Base-by-base conservation (phyloP, 2,888 invertebrate species). In the Vesta saturnalis region DNA sequence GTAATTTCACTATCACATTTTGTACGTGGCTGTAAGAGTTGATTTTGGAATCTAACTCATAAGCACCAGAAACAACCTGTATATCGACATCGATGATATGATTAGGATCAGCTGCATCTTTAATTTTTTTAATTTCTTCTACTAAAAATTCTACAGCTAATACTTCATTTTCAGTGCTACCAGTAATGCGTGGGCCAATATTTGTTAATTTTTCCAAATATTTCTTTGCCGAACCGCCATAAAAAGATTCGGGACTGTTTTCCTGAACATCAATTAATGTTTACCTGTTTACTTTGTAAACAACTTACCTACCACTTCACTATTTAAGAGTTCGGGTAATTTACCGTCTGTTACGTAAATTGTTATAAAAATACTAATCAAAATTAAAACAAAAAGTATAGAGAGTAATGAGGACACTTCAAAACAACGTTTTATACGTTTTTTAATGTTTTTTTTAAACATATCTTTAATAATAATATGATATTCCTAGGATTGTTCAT, bases 91-190 rank as follows among this genome's bases (percentile, higher is more conserved):
- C 87, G 12, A 91, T 84, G 70, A 83, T 83, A 80, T 89, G 89
- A 78, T 85, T 86, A 60, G 83, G 81, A 74, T 87, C 82, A 1
- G 89, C 87, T 69, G 80, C 82, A 69, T 85, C 84, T 67, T 86
- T 86, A 59, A 89, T 86, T 54, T 79, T 78, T 47, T 84, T 81
- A 73, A 90, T 85, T 75, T 89, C 88, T 63, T 82, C 79, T 75
- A 86, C 86, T 66, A 92, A 82, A 79, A 88, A 87, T 74, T 88
- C 85, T 46, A 91, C 89, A 3, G 91, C 89, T 46, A 87, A 73
- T 57, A 92, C 88, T 85, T 96, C 95, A 85, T 94, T 95, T 81
- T 91, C 93, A 77, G 92, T 88, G 80, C 93, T 93, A 46, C 96
- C 96, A 14, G 89, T 88, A 1, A 91, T 88, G 72, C 91, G 85